A percentile compares a stretch with the other conserved stretches of the same genome.
Evolutionary conservation across 2,113 vertebrate species (phyloP).

Genomic region (Bombycilla garrulus): DNA sequence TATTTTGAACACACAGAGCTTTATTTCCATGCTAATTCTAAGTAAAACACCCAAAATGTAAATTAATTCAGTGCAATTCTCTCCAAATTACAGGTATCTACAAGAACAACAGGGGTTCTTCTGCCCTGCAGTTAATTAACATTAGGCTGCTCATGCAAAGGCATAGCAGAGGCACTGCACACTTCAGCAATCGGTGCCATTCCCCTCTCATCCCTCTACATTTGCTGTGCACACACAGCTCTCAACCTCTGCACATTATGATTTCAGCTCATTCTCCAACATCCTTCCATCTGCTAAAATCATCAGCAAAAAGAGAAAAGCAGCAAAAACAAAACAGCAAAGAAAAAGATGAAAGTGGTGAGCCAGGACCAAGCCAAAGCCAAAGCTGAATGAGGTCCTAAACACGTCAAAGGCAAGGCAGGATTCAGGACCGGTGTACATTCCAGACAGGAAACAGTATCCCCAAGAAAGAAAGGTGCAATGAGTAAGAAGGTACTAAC

Average conservation of each 20-base stretch:
- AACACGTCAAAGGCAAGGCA: neutral
- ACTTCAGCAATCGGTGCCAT: neutral
- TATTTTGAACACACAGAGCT: neutral
- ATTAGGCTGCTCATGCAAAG: neutral
- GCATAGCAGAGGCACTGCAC: neutral
- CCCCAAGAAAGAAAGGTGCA: neutral
- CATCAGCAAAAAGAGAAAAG: neutral
- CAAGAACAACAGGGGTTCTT: neutral
- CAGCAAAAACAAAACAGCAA: neutral
- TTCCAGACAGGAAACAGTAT: neutral
- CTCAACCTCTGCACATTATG: neutral
- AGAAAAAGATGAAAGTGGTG: neutral
- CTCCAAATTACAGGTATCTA: neutral
- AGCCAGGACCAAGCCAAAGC: neutral
- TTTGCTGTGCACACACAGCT: neutral
- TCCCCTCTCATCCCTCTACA: neutral
- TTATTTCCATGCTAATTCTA: neutral
- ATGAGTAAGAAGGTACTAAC: constrained; percentile 77
- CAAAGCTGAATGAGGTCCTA: neutral
- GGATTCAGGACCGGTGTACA: neutral
- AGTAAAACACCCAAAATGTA: neutral
- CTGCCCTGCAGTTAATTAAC: neutral
- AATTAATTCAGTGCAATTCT: neutral
- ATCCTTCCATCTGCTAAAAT: neutral
- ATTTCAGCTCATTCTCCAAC: constrained; percentile 5